phyloP scores from a whole-genome alignment of 2,113 vertebrate genomes.

The Indri indri region DNA sequence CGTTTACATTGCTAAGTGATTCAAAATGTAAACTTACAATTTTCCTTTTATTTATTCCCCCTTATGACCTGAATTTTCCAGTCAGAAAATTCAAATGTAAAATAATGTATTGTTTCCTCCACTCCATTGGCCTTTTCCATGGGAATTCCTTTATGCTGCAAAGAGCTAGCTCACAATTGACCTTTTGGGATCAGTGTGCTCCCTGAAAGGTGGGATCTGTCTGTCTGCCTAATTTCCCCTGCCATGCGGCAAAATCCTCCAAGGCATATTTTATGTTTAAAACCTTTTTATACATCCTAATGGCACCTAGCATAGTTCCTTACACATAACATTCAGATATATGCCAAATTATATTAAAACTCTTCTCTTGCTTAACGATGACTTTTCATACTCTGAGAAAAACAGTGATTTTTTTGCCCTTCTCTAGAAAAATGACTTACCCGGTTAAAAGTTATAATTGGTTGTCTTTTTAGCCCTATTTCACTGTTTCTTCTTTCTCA shows the following conservation, averaged over 20 bases:
- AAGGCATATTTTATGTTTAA: background rate
- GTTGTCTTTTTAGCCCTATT: background rate
- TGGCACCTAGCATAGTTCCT: background rate
- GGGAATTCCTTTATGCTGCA: background rate
- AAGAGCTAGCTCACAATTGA: background rate
- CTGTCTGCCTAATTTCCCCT: background rate
- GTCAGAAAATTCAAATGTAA: background rate
- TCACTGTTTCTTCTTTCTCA: background rate
- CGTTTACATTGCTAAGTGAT: background rate
- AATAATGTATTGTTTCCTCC: background rate
- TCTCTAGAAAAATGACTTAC: constrained; percentile 28
- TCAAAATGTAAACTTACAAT: background rate
- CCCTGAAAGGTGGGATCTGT: background rate
- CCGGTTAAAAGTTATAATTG: constrained; percentile 33
- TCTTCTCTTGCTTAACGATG: too few relatives aligned
- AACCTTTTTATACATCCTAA: background rate
- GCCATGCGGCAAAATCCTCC: background rate
- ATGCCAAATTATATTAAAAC: background rate
- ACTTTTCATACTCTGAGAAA: too few relatives aligned
- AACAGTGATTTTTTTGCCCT: background rate
- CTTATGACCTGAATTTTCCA: background rate
- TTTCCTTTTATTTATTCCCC: background rate
- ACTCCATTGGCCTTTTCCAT: rapidly evolving
- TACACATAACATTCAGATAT: background rate
- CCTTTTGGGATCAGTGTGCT: background rate